Conservation (phyloP, 23 tunicate species). For the Clavelina lepadiformis region DNA sequence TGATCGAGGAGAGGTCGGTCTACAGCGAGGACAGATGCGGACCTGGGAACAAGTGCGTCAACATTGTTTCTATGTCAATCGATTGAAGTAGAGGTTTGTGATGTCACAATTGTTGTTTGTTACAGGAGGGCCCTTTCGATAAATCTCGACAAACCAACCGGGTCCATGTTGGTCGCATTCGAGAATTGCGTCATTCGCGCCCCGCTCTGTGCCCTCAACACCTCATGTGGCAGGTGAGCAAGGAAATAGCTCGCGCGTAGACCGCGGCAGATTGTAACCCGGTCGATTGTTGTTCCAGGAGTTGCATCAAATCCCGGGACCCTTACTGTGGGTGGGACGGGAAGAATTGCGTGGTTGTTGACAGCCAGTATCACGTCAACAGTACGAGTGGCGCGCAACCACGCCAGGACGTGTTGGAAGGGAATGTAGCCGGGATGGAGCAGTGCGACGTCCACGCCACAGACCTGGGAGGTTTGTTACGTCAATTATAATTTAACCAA, state of each 20-base stretch:
- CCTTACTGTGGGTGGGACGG: slow-evolving; percentile 62
- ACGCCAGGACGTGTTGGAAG: not conserved
- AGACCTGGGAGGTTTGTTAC: too few relatives aligned
- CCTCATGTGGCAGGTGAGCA: slow-evolving; percentile 1
- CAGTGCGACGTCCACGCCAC: too few relatives aligned
- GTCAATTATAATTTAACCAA: too few relatives aligned
- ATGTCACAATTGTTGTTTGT: too few relatives aligned
- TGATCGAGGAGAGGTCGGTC: slow-evolving; percentile 46
- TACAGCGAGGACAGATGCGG: slow-evolving; percentile 62
- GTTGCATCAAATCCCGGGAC: slow-evolving; percentile 42
- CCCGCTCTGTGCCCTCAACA: slow-evolving; percentile 45
- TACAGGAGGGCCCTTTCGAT: too few relatives aligned
- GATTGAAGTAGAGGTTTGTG: too few relatives aligned
- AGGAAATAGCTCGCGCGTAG: too few relatives aligned
- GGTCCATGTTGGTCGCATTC: slow-evolving; percentile 41
- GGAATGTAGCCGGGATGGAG: not conserved
- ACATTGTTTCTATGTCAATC: too few relatives aligned
- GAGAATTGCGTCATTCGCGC: slow-evolving; percentile 38
- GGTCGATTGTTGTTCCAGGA: slow-evolving; percentile 18
- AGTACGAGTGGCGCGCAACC: not conserved
- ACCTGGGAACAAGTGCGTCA: too few relatives aligned
- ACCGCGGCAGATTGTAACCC: too few relatives aligned
- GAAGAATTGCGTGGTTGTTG: slow-evolving; percentile 14
- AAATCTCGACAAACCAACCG: slow-evolving; percentile 40
- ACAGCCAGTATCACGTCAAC: slow-evolving; percentile 2